These are phyloP conservation scores for Cyclura pinguis DNA, from an alignment of 2,797 vertebrate genomes.

Conservation along the genomic window DNA sequence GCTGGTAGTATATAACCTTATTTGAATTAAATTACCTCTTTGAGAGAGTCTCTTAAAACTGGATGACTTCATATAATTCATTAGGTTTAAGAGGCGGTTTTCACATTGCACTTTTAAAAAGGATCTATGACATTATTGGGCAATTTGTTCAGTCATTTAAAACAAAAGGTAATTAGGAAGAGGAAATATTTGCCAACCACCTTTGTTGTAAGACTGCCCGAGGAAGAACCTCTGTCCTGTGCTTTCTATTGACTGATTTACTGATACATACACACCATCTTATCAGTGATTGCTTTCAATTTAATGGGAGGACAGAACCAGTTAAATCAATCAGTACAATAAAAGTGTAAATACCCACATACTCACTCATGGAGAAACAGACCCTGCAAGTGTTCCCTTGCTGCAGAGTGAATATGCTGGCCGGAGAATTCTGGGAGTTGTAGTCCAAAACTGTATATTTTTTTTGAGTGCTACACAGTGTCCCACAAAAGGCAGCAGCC, in stretches of 20 bases:
- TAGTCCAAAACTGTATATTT: too few species aligned
- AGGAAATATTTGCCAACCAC: conserved; percentile 73
- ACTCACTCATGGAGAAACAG: too few species aligned
- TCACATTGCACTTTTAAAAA: conserved; percentile 62
- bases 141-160: conserved; percentile 71
- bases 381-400: too few species aligned
- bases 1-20: conserved; percentile 64
- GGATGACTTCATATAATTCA: conserved; percentile 72
- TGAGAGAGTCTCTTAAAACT: conserved; percentile 69
- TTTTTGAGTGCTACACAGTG: too few species aligned
- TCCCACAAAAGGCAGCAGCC: neutral
- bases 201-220: conserved; percentile 62
- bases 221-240: conserved; percentile 39
- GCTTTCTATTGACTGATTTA: neutral
- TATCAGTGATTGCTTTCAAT: neutral
- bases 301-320: too few species aligned
- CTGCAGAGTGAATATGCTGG: neutral
- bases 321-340: neutral
- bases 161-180: conserved; percentile 70
- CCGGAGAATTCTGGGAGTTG: neutral
- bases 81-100: conserved; percentile 69
- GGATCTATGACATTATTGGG: conserved; percentile 66
- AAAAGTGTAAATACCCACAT: neutral
- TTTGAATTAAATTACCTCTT: conserved; percentile 75
- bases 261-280: neutral